A percentile compares a stretch with the other conserved stretches of the same genome.
Conservation (phyloP, 2,113 vertebrate genomes). For the Sylvietta virens region DNA sequence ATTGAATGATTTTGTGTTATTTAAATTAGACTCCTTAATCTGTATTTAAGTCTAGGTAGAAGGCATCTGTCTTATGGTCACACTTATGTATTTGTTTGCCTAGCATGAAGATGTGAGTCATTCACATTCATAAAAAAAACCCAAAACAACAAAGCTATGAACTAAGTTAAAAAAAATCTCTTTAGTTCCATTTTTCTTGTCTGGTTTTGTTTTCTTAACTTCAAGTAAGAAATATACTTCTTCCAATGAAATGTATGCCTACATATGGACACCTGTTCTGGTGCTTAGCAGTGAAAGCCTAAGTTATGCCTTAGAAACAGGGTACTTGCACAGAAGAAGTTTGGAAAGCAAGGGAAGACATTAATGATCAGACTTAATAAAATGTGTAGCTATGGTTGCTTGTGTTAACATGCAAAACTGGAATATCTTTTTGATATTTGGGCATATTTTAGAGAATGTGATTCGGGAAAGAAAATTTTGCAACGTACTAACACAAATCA, state of each 20-base stretch:
- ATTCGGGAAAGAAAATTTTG: not conserved
- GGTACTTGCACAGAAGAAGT: not conserved
- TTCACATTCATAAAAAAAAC: not conserved
- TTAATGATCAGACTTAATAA: not conserved
- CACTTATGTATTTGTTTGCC: not conserved
- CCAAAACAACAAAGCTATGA: not conserved
- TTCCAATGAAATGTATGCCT: not conserved
- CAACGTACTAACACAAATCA: not conserved
- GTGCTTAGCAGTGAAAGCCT: not conserved
- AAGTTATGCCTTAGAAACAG: not conserved
- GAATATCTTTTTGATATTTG: not conserved
- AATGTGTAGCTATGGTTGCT: not conserved
- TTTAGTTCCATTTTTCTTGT: not conserved
- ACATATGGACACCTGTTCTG: not conserved
- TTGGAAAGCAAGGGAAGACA: not conserved
- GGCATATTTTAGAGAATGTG: not conserved
- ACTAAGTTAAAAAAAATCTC: not conserved
- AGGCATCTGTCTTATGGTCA: not conserved
- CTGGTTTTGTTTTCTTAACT: not conserved
- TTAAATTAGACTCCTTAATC: not conserved
- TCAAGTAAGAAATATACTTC: not conserved
- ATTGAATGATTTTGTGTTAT: not conserved
- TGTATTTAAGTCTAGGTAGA: not conserved
- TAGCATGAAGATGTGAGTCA: not conserved
- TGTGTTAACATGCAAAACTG: not conserved